Evolutionary conservation across 2,888 invertebrate genomes (phyloP), one percentile per base, ranked within the genome.

Genomic region (Hypomecis atomaria): DNA sequence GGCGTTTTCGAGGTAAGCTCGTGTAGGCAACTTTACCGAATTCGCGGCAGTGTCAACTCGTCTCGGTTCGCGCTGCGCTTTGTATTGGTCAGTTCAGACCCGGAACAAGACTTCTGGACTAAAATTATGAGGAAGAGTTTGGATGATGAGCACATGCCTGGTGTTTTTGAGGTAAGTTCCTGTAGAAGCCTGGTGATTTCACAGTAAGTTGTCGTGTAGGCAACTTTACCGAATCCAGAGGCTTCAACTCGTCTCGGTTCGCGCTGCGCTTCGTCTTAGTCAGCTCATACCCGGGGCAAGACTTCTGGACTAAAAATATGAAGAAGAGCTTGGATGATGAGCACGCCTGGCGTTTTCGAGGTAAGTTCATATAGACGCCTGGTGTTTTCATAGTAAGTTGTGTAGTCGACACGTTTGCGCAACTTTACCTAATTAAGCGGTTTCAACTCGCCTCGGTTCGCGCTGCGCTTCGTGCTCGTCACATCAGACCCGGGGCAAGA

Each of bases 131-230:
- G 92, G 67, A 94, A 94, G 80, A 95, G 94, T 62, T 78, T 96
- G 61, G 96, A 96, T 75, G 96, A 96, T 77, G 96, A 96, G 78
- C 95, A 95, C 72, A 94, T 95, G n/a, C 96, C 96, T 0, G 96
- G 96, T 0, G 94, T 96, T 53, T 96, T 96, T 78, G 94, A 94
- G 89, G 95, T 96, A 0, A 77, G 78, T n/a, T n/a, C n/a, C n/a
- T n/a, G n/a, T n/a, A n/a, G n/a, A n/a, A n/a, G n/a, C n/a, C n/a
- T n/a, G n/a, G n/a, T n/a, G n/a, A n/a, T n/a, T n/a, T n/a, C n/a
- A n/a, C n/a, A n/a, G n/a, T n/a, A n/a, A n/a, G n/a, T n/a, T n/a
- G n/a, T n/a, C n/a, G n/a, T n/a, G n/a, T n/a, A n/a, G n/a, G n/a
- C 56, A 88, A 94, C 69, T 78, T 95, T 52, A 85, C 93, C 8